Evolutionary conservation across 2,888 invertebrate species (phyloP), one percentile per base, ranked within the genome.

Genomic region (Synanthedon formicaeformis): DNA sequence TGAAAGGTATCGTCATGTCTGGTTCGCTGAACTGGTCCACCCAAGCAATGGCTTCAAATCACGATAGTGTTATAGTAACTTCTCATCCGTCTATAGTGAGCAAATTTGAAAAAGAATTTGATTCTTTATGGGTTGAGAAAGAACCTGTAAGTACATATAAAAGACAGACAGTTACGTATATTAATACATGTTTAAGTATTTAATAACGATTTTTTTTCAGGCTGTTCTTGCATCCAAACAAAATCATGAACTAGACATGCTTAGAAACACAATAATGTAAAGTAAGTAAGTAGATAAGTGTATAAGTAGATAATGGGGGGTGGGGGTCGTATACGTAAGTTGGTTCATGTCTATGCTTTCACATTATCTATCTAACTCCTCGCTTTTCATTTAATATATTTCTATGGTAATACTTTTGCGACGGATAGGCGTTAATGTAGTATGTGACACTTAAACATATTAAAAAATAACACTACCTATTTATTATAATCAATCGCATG

Each of bases 21-120:
- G 94, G 94, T 45, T 93, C 93, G 50, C 88, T 93, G 56, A 94
- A 94, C 73, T 94, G 94, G 93, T 94, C 94, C 1, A 87, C 89
- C 56, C 89, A 91, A 62, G 94, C 92, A 1, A 89, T 93, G 71
- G 88, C 89, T 56, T 91, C 92, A 12, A 94, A 94, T 71, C 90
- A 89, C 65, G 94, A 94, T 71, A 92, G 92, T 68, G 81, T 93
- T 6, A 71, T 93, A 14, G 88, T 94, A 48, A 92, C 92, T 10
- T 90, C 90, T 56, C 81, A 91, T 55, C 61, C 65, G 1, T 71
- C 79, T 5, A 75, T 92, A 51, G 90, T 93, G 0, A 61, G 68
- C 40, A 81, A 87, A 52, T 93, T 90, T 66, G 72, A 81, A 50
- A 71, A 76, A 27, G 91, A 91, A 66, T 94, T 93, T 69, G 88